phyloP scores from a whole-genome alignment of 2,113 vertebrate species.

The Sebastes schlegelii region DNA sequence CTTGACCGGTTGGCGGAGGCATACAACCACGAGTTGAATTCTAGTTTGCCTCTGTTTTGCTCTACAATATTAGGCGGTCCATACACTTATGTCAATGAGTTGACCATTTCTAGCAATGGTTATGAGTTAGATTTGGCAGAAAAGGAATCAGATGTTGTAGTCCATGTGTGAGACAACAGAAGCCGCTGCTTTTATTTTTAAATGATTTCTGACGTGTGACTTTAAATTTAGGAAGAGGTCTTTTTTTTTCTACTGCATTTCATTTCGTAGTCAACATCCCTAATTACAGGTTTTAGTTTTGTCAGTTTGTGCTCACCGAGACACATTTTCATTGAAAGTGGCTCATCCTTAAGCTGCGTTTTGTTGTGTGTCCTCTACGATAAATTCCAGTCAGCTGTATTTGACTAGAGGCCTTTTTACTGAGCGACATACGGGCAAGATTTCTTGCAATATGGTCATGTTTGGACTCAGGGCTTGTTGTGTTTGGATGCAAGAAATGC shows the following conservation, averaged over 20 bases:
- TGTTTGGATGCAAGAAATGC: slow-evolving; percentile 25
- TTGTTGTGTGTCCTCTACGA: slow-evolving; percentile 9
- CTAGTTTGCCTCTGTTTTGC: neutral
- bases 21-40: no score
- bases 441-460: slow-evolving; percentile 59
- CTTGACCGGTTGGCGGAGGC: no score
- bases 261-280: neutral
- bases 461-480: slow-evolving; percentile 35
- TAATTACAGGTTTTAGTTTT: neutral
- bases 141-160: neutral
- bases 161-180: neutral
- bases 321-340: neutral
- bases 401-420: slow-evolving; percentile 48
- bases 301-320: neutral
- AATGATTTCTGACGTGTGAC: neutral
- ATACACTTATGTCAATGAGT: neutral
- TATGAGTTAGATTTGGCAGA: neutral
- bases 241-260: neutral
- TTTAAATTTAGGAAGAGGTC: neutral
- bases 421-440: slow-evolving; percentile 42
- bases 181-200: neutral
- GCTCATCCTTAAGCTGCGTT: slow-evolving; percentile 6
- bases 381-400: slow-evolving; percentile 44
- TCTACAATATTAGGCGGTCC: neutral
- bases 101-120: neutral